A percentile compares a stretch with the other conserved stretches of the same genome.
Evolutionary conservation across 92 coral and sea anemone genomes (phyloP).

Genomic region (Ricordea florida): DNA sequence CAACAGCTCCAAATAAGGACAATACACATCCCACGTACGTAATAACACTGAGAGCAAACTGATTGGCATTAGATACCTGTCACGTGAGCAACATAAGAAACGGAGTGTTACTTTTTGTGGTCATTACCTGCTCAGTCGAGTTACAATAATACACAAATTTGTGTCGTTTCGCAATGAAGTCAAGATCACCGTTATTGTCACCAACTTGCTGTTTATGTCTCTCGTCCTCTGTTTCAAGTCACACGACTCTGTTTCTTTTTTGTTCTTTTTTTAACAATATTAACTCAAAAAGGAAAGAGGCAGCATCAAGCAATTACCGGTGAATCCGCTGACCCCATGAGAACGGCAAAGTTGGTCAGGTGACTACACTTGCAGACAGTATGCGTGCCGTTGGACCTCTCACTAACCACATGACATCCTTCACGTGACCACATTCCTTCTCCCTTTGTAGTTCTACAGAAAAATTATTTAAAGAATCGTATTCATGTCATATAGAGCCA

Average conservation of each 20-base stretch:
- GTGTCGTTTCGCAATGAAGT: no score
- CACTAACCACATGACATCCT: slow-evolving; percentile 69
- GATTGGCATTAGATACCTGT: slow-evolving; percentile 43
- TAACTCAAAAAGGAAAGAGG: background rate
- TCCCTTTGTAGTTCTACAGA: slow-evolving; percentile 33
- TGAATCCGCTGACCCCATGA: slow-evolving; percentile 62
- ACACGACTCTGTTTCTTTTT: no score
- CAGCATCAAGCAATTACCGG: slow-evolving; percentile 23
- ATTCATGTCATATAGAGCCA: no score
- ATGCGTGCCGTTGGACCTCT: slow-evolving; percentile 69
- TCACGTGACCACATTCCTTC: slow-evolving; percentile 75
- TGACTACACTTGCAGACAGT: slow-evolving; percentile 83
- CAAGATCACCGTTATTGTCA: no score
- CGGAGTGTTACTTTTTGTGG: no score
- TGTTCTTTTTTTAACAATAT: background rate
- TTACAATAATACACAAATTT: no score
- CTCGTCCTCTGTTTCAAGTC: no score
- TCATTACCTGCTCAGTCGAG: no score
- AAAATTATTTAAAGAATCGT: background rate
- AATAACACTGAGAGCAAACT: slow-evolving; percentile 64
- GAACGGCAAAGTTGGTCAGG: slow-evolving; percentile 84
- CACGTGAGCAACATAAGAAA: no score
- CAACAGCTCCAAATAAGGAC: slow-evolving; percentile 76
- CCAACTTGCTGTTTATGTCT: no score
- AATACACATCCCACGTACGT: slow-evolving; percentile 76